Percentiles rank a stretch among this genome's conserved stretches.
These are phyloP conservation scores for Catagonus wagneri DNA, from an alignment of 2,113 vertebrate species.

Conservation along the genomic window DNA sequence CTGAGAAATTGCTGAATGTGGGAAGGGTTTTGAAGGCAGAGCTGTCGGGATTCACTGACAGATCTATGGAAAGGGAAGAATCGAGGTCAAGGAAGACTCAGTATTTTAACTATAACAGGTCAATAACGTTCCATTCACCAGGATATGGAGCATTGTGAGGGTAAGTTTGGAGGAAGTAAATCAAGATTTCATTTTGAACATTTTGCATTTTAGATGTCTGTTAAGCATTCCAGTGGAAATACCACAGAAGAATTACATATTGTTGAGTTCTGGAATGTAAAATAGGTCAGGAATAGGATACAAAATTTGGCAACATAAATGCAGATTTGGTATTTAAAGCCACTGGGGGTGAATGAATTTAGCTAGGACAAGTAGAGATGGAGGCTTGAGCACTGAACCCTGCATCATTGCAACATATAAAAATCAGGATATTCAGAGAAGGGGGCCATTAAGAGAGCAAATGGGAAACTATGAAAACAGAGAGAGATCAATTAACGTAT, in stretches of 20 bases:
- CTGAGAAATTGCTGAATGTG: background rate
- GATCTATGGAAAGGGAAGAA: background rate
- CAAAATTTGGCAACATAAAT: background rate
- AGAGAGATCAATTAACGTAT: background rate
- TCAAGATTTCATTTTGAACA: background rate
- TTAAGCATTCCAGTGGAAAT: background rate
- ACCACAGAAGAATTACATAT: background rate
- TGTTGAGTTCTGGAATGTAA: constrained; percentile 8
- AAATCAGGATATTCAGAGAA: background rate
- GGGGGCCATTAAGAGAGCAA: background rate
- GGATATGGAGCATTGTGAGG: background rate
- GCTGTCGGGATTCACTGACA: background rate
- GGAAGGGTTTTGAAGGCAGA: background rate
- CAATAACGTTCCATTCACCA: background rate
- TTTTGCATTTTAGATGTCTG: background rate
- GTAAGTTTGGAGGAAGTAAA: background rate
- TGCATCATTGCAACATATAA: background rate
- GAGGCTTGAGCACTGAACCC: background rate
- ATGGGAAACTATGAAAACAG: background rate
- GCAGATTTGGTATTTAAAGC: background rate
- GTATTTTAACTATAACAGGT: background rate
- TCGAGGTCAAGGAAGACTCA: background rate
- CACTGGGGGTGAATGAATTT: background rate
- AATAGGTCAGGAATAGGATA: background rate
- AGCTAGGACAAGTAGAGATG: background rate